Evolutionary conservation across 2,797 vertebrate genomes (phyloP), one percentile per base, ranked within the genome.

Genomic region (Myripristis murdjan): DNA sequence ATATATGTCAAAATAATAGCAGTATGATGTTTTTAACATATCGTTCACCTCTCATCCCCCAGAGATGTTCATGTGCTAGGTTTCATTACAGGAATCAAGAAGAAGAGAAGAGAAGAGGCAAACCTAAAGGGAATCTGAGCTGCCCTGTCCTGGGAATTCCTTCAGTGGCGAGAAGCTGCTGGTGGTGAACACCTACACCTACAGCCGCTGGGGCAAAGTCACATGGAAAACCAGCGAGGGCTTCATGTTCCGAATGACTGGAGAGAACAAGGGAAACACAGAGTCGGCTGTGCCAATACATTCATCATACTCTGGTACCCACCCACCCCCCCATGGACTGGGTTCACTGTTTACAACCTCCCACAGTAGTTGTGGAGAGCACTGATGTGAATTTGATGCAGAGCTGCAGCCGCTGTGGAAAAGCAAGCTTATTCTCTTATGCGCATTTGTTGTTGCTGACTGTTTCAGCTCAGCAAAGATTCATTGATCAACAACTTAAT

Each of bases 171-270:
- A 57, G 44, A 86, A 70, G 31, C 59, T 15, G 77, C 76, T 65
- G 60, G 6, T 47, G 80, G 85, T 70, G 9, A 10, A n/a, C n/a
- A n/a, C n/a, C n/a, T 26, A 70, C 73, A 77, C 82, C 84, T 86
- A 75, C 81, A 81, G 79, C 77, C 55, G 15, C 73, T 49, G 48
- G 61, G 85, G 91, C 89, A 92, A 91, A 93, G 92, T 92, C 92
- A 90, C 35, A 44, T 73, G 67, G 75, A 91, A 87, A 83, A 77
- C 89, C 78, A 41, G 87, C 63, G 55, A 85, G 82, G 66, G 71
- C 87, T 85, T 85, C 77, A 86, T 89, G 92, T 94, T 93, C 89
- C 86, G 79, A 91, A 77, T 91, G 89, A 87, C 87, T 91, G 88
- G 86, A 86, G 85, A 91, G 87, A 89, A 88, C 88, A 84, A 86